Percentiles rank a stretch among this genome's conserved stretches.
Conservation (phyloP, 2,888 invertebrate species). For the Oligia fasciuncula region DNA sequence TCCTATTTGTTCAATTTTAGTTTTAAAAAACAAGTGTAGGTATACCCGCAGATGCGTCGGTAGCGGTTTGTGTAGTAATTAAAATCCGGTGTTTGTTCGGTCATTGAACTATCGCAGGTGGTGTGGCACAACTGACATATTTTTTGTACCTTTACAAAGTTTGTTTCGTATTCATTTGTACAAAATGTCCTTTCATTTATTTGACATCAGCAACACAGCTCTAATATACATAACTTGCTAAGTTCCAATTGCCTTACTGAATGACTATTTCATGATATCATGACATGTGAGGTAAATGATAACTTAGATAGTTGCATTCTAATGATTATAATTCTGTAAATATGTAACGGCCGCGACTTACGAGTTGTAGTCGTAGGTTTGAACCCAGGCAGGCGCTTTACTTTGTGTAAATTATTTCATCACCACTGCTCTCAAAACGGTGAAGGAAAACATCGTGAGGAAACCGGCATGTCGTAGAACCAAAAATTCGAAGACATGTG, state of each 20-base stretch:
- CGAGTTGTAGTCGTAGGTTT: no score
- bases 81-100: slow-evolving; percentile 13
- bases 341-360: no score
- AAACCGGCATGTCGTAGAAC: no score
- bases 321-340: background rate
- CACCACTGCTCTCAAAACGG: no score
- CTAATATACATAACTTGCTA: background rate
- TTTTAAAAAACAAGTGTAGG: background rate
- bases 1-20: background rate
- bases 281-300: background rate
- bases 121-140: background rate
- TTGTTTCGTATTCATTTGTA: background rate
- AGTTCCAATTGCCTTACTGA: background rate
- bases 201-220: background rate
- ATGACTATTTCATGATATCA: background rate
- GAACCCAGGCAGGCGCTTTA: no score
- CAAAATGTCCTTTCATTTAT: slow-evolving; percentile 3
- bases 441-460: no score
- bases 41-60: background rate
- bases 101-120: slow-evolving; percentile 33
- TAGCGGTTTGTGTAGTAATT: slow-evolving; percentile 19
- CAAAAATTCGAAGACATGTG: no score
- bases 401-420: no score
- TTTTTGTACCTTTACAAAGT: background rate
- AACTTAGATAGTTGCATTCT: background rate